These are phyloP conservation scores for Scelioninae gen. 2 DNA, from an alignment of 2,888 invertebrate genomes.

Conservation along the genomic window DNA sequence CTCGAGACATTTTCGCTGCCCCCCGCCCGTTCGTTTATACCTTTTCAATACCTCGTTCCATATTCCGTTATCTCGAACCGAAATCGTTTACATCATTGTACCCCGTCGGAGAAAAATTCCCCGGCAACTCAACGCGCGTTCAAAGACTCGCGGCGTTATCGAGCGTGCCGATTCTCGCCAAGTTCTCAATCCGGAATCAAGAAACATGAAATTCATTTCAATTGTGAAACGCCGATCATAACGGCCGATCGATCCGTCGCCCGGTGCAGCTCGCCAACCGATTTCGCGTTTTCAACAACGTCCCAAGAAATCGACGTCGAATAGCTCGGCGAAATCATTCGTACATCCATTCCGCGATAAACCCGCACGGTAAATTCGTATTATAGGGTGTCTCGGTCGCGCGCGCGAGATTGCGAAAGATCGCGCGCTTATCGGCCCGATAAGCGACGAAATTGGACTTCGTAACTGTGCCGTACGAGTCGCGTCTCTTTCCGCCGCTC, in stretches of 20 bases:
- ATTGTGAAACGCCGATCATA: constrained; percentile 36
- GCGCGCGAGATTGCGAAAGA: not conserved
- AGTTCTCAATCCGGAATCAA: constrained; percentile 9
- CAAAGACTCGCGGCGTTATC: constrained; percentile 26
- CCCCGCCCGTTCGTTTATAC: constrained; percentile 21
- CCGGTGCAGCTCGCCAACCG: too few relatives aligned
- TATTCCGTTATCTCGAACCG: constrained; percentile 6
- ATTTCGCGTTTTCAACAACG: constrained; percentile 34
- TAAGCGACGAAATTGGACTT: constrained; percentile 30
- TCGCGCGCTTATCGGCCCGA: constrained; percentile 44
- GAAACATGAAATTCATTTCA: constrained; percentile 45
- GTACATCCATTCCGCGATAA: constrained; percentile 36
- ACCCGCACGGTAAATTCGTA: constrained; percentile 20
- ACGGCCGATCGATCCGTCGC: too few relatives aligned
- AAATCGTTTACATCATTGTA: constrained; percentile 20
- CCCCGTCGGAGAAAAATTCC: constrained; percentile 8
- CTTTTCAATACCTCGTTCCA: constrained; percentile 15
- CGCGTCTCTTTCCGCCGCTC: constrained; percentile 51
- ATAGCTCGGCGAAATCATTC: constrained; percentile 31
- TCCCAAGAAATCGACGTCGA: constrained; percentile 19
- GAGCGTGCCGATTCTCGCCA: constrained; percentile 23
- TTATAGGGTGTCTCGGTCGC: constrained; percentile 19
- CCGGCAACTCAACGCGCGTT: too few relatives aligned
- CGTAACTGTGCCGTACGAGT: too few relatives aligned
- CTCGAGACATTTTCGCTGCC: constrained; percentile 7